Percentiles rank a stretch among this genome's conserved stretches.
phyloP scores from a whole-genome alignment of 2,797 vertebrate species.

The Arremon aurantiirostris region DNA sequence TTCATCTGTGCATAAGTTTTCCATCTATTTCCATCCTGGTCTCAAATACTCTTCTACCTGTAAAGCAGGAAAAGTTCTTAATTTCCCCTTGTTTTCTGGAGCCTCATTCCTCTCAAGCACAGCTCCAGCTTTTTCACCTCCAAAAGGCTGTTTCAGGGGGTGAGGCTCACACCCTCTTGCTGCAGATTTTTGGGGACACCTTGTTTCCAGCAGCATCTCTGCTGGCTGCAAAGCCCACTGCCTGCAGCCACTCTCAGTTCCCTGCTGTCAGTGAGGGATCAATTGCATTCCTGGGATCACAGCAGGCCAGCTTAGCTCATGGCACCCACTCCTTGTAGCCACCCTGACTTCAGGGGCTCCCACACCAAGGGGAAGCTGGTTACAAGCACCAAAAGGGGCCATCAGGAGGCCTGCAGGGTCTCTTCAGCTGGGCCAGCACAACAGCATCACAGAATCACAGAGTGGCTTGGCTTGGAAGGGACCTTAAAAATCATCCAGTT shows the following conservation, averaged over 20 bases:
- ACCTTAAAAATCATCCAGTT: background rate
- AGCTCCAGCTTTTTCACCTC: background rate
- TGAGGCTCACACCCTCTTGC: background rate
- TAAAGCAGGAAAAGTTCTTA: background rate
- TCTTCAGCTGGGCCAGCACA: background rate
- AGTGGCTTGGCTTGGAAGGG: background rate
- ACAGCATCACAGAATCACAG: background rate
- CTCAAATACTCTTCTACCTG: background rate
- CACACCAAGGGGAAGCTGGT: background rate
- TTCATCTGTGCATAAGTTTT: conserved; percentile 55
- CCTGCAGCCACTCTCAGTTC: background rate
- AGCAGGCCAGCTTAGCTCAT: background rate
- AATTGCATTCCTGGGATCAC: background rate
- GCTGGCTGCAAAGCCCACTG: background rate
- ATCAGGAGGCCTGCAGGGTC: background rate
- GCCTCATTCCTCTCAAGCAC: background rate
- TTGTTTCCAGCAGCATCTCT: background rate
- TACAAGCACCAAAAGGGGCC: background rate
- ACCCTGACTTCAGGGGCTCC: background rate
- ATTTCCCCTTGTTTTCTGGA: background rate
- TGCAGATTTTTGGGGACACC: background rate
- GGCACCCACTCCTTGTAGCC: background rate
- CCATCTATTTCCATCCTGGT: conserved; percentile 38
- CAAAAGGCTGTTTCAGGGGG: background rate
- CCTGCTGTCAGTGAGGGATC: background rate